A percentile compares a stretch with the other conserved stretches of the same genome.
These are phyloP conservation scores for Diploptera punctata DNA, from an alignment of 2,888 invertebrate genomes.

Conservation along the genomic window DNA sequence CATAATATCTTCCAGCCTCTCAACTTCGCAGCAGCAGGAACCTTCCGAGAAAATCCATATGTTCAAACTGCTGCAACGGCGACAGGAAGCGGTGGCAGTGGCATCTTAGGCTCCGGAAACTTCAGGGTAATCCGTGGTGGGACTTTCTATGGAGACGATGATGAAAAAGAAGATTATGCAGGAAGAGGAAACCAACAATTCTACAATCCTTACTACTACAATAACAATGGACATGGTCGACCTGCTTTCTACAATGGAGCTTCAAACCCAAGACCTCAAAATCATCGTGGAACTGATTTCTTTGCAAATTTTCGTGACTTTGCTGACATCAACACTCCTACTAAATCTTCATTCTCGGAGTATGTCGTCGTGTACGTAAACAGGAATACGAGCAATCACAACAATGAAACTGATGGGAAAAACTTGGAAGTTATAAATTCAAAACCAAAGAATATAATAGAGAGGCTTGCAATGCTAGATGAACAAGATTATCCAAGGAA, in stretches of 20 bases:
- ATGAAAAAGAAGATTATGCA: conserved; percentile 62
- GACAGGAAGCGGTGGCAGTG: conserved; percentile 55
- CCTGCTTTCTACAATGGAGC: conserved; percentile 65
- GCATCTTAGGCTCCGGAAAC: conserved; percentile 80
- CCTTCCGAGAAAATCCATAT: conserved; percentile 54
- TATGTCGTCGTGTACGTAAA: conserved; percentile 85
- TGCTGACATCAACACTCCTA: conserved; percentile 86
- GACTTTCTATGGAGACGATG: conserved; percentile 71
- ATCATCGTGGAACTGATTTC: conserved; percentile 73
- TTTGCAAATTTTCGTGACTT: conserved; percentile 91
- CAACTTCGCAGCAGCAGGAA: conserved; percentile 25
- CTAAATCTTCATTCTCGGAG: conserved; percentile 82
- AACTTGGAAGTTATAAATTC: conserved; percentile 11
- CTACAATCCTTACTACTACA: conserved; percentile 58
- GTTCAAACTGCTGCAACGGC: conserved; percentile 56
- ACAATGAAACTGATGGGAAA: conserved; percentile 24
- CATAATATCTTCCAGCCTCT: conserved; percentile 40
- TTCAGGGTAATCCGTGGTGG: conserved; percentile 88
- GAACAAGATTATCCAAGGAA: conserved; percentile 57
- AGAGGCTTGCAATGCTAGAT: conserved; percentile 77
- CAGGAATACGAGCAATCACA: conserved; percentile 66
- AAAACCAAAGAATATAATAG: conserved; percentile 76
- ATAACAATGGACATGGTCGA: conserved; percentile 75
- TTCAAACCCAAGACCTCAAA: conserved; percentile 75
- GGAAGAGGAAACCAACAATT: conserved; percentile 56